A percentile compares a stretch with the other conserved stretches of the same genome.
These are phyloP conservation scores for Agriotes lineatus DNA, from an alignment of 2,888 invertebrate species.

Conservation along the genomic window DNA sequence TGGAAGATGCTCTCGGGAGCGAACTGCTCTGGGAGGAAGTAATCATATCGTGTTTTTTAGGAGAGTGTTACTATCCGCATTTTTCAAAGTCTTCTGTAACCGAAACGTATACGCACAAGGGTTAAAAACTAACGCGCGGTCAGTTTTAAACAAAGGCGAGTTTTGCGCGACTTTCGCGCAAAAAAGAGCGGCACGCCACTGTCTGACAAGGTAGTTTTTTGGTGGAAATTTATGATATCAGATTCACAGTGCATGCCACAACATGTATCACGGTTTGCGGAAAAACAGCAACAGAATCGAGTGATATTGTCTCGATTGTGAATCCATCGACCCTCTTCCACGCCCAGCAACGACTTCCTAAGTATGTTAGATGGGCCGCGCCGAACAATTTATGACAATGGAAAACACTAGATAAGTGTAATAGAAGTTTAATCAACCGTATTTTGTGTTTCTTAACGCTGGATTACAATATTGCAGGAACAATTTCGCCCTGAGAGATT, in stretches of 20 bases:
- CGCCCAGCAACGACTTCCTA: slow-evolving; percentile 51
- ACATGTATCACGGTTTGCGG: slow-evolving; percentile 52
- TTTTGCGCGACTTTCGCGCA: background rate
- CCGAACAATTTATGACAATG: slow-evolving; percentile 54
- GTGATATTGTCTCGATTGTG: slow-evolving; percentile 49
- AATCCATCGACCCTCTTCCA: slow-evolving; percentile 35
- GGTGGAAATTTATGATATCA: slow-evolving; percentile 51
- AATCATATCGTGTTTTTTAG: too few relatives aligned
- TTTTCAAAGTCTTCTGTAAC: too few relatives aligned
- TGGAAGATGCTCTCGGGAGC: too few relatives aligned
- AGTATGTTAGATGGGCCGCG: slow-evolving; percentile 53
- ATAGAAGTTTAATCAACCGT: slow-evolving; percentile 57
- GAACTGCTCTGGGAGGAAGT: too few relatives aligned
- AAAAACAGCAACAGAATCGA: slow-evolving; percentile 52
- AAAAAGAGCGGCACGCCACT: slow-evolving; percentile 22
- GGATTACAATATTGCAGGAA: slow-evolving; percentile 45
- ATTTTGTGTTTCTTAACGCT: slow-evolving; percentile 49
- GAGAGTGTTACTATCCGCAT: too few relatives aligned
- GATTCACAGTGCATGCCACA: slow-evolving; percentile 50
- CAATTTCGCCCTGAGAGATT: slow-evolving; percentile 45
- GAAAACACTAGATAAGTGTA: slow-evolving; percentile 52
- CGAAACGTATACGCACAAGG: too few relatives aligned
- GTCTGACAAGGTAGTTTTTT: slow-evolving; percentile 42
- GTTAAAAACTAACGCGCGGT: too few relatives aligned
- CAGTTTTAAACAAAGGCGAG: too few relatives aligned